Percentiles rank a stretch among this genome's conserved stretches.
Conservation (phyloP, 2,888 invertebrate genomes). For the Carabus problematicus region DNA sequence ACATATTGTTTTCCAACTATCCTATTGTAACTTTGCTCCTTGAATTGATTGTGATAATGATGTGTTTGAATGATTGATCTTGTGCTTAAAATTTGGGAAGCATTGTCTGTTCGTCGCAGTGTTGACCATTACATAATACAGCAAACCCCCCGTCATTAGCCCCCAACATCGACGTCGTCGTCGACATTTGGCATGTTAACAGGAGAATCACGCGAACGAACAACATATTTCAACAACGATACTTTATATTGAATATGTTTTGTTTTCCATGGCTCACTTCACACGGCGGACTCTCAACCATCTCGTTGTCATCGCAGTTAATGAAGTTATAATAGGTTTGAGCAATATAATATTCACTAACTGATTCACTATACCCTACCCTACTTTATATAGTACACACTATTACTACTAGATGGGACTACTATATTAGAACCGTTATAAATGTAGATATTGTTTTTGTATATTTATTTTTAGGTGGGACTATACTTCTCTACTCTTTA, state of each 20-base stretch:
- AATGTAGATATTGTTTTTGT: constrained; percentile 13
- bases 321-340: constrained; percentile 62
- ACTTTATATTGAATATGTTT: constrained; percentile 47
- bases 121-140: background rate
- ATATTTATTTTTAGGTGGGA: constrained; percentile 12
- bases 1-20: no score
- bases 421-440: constrained; percentile 1
- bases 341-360: constrained; percentile 51
- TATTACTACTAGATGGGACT: constrained; percentile 10
- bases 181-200: background rate
- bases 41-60: no score
- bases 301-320: constrained; percentile 54
- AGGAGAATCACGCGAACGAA: background rate
- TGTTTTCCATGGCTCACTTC: constrained; percentile 54
- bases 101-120: constrained; percentile 15
- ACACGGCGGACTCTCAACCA: constrained; percentile 52
- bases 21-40: no score
- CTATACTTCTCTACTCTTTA: constrained; percentile 23
- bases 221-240: background rate
- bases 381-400: background rate
- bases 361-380: constrained; percentile 27
- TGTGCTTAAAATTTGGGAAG: constrained; percentile 8
- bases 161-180: background rate
- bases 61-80: background rate
- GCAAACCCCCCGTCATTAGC: background rate